Evolutionary conservation across 2,888 invertebrate genomes (phyloP), one percentile per base, ranked within the genome.

Genomic region (Melinaea menophilus): DNA sequence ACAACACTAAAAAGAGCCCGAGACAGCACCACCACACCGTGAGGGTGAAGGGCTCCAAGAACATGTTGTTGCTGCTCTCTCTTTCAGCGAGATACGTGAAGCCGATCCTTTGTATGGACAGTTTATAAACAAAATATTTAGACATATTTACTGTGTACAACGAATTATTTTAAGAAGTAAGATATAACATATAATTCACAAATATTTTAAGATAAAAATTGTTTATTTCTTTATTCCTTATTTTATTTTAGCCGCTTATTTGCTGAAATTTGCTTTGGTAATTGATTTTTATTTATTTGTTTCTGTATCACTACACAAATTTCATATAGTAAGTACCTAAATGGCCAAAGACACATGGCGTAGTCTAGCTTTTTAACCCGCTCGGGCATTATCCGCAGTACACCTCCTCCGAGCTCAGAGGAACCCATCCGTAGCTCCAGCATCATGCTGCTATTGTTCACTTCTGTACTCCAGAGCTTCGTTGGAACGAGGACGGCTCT

Each of bases 61-160:
- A 89, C 88, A 89, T 87, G 64, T 86, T 88, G 61, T 75, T 84
- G 69, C 84, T 88, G 66, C 88, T 88, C 60, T 85, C 84, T 0
- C 89, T 78, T 60, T 88, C 88, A 4, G 87, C 80, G 34, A 89
- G 64, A 69, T 87, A 89, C 0, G 84, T 84, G 71, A 89, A 88
- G 0, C 89, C 88, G 0, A 85, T 84, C 7, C 89, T 88, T 63
- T 61, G 46, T 54, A 13, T 47, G 35, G 0, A 55, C 46, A 5
- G 2, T 41, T 47, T 12, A 61, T 9, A n/a, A 5, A 31, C 12
- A 51, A n/a, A 45, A 56, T 47, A 58, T 56, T 56, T 35, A 41
- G 41, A 5, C 41, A 41, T 3, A 5, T 9, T 11, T 41, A 9
- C 7, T 5, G 11, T 41, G 2, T 3, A 45, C 4, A 55, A 45